Conservation (phyloP, 2,888 invertebrate species). For the Diplolepis rosae region DNA sequence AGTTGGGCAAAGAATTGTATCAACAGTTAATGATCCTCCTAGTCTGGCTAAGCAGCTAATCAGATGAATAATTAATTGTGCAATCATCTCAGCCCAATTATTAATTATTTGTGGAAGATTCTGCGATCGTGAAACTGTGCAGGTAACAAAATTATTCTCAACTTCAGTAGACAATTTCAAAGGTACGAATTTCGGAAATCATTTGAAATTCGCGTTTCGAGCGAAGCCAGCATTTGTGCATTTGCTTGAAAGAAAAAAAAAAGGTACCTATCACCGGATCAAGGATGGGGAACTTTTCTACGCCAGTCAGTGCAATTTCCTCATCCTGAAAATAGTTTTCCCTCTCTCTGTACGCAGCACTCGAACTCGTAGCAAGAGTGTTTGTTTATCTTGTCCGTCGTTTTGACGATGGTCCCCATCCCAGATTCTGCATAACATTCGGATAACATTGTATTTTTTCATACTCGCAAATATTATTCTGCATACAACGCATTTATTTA, state of each 20-base stretch:
- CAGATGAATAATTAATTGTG: background rate
- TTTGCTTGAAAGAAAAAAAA: slow-evolving; percentile 20
- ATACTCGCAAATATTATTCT: slow-evolving; percentile 17
- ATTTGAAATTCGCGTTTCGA: slow-evolving; percentile 13
- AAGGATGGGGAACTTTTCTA: slow-evolving; percentile 15
- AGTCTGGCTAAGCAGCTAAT: background rate
- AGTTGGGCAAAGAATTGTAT: background rate
- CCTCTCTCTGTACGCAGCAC: background rate
- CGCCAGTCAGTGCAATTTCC: slow-evolving; percentile 13
- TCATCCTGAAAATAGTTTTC: slow-evolving; percentile 20
- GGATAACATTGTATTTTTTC: slow-evolving; percentile 9
- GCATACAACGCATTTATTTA: slow-evolving; percentile 31
- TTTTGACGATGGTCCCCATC: background rate
- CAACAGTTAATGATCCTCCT: background rate
- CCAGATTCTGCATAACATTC: slow-evolving; percentile 7
- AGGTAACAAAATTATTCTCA: background rate
- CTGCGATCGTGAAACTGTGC: too few species aligned
- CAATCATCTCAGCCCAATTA: background rate
- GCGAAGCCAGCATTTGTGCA: slow-evolving; percentile 7
- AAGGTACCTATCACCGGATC: slow-evolving; percentile 10
- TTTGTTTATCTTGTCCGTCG: background rate
- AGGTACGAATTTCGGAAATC: slow-evolving; percentile 10
- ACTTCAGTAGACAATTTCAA: slow-evolving; percentile 1
- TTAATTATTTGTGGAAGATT: too few species aligned
- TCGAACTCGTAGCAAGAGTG: background rate